A percentile compares a stretch with the other conserved stretches of the same genome.
Conservation (phyloP, 2,797 vertebrate genomes). For the Enteromius treurensis region DNA sequence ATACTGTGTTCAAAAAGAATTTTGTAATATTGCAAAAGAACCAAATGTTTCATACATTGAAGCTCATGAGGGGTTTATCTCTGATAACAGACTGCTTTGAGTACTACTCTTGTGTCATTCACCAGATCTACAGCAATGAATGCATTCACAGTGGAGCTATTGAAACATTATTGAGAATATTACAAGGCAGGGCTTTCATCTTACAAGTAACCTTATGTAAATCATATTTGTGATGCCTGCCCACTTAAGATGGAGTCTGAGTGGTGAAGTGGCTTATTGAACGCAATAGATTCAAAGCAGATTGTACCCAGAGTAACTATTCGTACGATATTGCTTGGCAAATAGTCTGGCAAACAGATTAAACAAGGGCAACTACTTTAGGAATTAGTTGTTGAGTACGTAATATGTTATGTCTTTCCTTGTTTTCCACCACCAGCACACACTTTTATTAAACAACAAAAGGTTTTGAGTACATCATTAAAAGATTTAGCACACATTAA, state of each 20-base stretch:
- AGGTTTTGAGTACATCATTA: not conserved
- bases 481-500: not conserved
- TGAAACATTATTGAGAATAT: conserved; percentile 37
- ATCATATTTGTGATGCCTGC: conserved; percentile 28
- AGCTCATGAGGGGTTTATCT: conserved; percentile 15
- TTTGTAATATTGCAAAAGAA: not conserved
- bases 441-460: not conserved
- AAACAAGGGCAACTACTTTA: not conserved
- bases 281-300: conserved; percentile 8
- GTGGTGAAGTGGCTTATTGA: conserved; percentile 19
- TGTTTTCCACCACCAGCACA: not conserved
- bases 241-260: conserved; percentile 10
- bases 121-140: conserved; percentile 8
- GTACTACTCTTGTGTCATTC: conserved; percentile 16
- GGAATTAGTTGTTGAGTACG: not conserved
- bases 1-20: not conserved
- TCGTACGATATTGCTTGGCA: not conserved
- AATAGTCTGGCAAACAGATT: conserved; percentile 9
- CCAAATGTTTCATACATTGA: not conserved
- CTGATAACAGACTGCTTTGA: not conserved
- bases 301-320: conserved; percentile 39
- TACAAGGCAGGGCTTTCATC: conserved; percentile 22
- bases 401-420: not conserved
- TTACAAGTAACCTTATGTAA: conserved; percentile 19
- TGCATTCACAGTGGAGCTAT: conserved; percentile 22